These are phyloP conservation scores for Cordylochernes scorpioides DNA, from an alignment of 2,888 invertebrate genomes.

Conservation along the genomic window DNA sequence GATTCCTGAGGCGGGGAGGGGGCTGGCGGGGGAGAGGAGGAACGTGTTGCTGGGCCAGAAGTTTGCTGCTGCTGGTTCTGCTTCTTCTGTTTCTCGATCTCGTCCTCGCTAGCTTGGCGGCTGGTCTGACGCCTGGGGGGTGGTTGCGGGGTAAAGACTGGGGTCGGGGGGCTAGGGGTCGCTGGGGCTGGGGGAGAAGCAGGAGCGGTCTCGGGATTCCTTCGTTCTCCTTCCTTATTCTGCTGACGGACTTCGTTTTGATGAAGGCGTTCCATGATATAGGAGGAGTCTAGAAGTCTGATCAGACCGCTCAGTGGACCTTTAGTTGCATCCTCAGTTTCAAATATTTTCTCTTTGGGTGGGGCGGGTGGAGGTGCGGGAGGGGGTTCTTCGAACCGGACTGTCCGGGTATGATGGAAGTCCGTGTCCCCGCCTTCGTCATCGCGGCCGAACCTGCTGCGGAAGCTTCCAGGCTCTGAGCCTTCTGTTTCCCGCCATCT, in stretches of 20 bases:
- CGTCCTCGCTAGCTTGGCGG: constrained; percentile 61
- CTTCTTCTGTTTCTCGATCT: constrained; percentile 57
- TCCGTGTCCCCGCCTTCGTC: constrained; percentile 7
- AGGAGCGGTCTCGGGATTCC: constrained; percentile 24
- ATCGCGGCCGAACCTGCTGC: constrained; percentile 12
- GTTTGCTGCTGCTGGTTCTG: constrained; percentile 36
- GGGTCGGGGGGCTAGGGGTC: constrained; percentile 9
- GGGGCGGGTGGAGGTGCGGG: constrained; percentile 20
- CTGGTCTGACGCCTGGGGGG: constrained; percentile 24
- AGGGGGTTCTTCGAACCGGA: constrained; percentile 33
- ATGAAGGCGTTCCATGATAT: constrained; percentile 62
- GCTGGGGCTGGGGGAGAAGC: constrained; percentile 5
- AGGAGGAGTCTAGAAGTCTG: constrained; percentile 54
- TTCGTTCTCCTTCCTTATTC: constrained; percentile 23
- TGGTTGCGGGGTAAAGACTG: constrained; percentile 12
- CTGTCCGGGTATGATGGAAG: constrained; percentile 24
- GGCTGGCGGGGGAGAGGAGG: constrained; percentile 1
- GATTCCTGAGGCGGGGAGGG: constrained; percentile 1
- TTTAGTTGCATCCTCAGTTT: constrained; percentile 58
- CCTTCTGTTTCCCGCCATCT: constrained; percentile 10
- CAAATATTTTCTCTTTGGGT: constrained; percentile 34
- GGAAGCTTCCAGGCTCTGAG: constrained; percentile 8
- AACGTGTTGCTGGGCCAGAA: constrained; percentile 13
- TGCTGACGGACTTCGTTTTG: constrained; percentile 39
- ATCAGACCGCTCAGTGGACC: constrained; percentile 63